Base-by-base conservation (phyloP, 2,888 invertebrate species). In the Chaitophorus viminalis region DNA sequence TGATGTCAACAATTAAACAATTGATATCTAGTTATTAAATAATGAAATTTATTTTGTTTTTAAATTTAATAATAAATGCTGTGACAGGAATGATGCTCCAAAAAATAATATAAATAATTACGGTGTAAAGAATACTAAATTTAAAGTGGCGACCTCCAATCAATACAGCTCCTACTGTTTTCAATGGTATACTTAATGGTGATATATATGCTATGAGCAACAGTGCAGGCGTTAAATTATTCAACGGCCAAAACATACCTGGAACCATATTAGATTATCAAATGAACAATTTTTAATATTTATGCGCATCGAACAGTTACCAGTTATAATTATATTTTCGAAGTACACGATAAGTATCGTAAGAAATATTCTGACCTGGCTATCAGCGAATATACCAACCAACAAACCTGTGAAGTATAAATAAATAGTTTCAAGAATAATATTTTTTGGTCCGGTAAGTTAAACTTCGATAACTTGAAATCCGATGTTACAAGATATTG, bases 181-280 rank as follows among this genome's bases (percentile, higher is more conserved):
- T 25, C 31, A 68, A 46, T 6, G 84, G 39, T 18, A 77, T n/a
- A 11, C 46, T 18, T 18, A 85, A 68, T 9, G 84, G 84, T 21
- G 68, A 52, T n/a, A 77, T 3, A 0, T 5, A 3, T 33, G 46
- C 25, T 52, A 68, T 0, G 0, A 9, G 11, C n/a, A 11, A 3
- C 4, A 76, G 8, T 14, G 2, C 18, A 18, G 68, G 31, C 36
- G 0, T 0, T 52, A n/a, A 31, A 33, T 33, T 33, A 11, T 77
- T 5, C 11, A 77, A 52, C 52, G 84, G 84, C 84, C 84, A 85
- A 77, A 68, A 85, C 3, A 85, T 1, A 68, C 84, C 84, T 85
- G 33, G 33, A 77, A 85, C 68, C 3, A 75, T 39, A 29, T 18
- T 14, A 29, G 72, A 75, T 83, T 83, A 75, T 83, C 25, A 83